Base-by-base conservation (phyloP, 1,140 invertebrate species). In the Harpegnathos saltator region DNA sequence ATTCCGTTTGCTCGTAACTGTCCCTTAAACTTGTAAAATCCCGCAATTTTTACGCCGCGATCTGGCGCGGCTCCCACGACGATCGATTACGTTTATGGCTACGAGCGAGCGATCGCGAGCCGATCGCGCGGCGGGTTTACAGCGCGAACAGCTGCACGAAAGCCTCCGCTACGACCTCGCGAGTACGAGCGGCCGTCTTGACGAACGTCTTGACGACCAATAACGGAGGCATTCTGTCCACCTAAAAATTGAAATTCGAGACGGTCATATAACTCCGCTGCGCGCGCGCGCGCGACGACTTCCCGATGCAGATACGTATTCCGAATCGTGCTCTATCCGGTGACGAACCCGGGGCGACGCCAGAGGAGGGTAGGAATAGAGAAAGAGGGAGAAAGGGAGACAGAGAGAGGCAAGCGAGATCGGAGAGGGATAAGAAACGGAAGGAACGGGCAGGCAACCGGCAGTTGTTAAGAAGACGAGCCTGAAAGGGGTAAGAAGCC, bases 401-500 rank as follows among this genome's bases (percentile, higher is more conserved):
- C n/a, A n/a, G n/a, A n/a, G 56, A 3, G 29, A 33, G 48, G 58
- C 26, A 85, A 0, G 24, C 29, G 59, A 58, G 33, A n/a, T 3
- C 22, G 26, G 15, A 48, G 24, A 3, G 33, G 33, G 58, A 62
- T 78, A n/a, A 61, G 44, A 19, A n/a, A 50, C 15, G 52, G 17
- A 59, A 12, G 54, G 56, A 62, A 59, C 59, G 52, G 56, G 71
- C 78, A 71, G 52, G 82, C 86, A 85, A 87, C 72, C 78, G 88
- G 85, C 85, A 83, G 88, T 91, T 88, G 86, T 88, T 84, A 84
- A 69, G 77, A 68, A 86, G 80, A 89, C 65, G 78, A 87, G 59
- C 52, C 74, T 85, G 78, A 86, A 90, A 81, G 73, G 71, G 73
- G 69, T 85, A 88, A 84, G 86, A 90, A 86, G 90, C 73, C 89